phyloP scores from a whole-genome alignment of 2,888 invertebrate species.

The Drosophila dives region DNA sequence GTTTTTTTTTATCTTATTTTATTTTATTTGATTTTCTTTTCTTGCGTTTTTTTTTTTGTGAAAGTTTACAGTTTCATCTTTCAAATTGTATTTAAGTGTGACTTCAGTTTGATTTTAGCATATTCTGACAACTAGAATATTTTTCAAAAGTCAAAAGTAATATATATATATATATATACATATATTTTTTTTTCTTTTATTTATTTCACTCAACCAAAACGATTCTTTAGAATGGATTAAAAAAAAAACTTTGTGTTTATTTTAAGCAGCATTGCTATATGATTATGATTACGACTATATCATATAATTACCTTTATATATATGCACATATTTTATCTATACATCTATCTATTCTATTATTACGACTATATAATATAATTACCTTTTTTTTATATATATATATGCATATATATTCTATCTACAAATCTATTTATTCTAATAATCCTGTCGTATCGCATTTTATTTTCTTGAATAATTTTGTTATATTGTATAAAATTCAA shows the following conservation, averaged over 20 bases:
- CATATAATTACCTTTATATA: neutral
- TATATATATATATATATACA: no score
- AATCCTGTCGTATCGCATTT: no score
- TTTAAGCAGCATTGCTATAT: neutral
- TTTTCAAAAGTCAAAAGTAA: no score
- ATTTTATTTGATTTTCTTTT: neutral
- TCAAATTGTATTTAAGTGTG: constrained; percentile 19
- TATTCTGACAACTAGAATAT: neutral
- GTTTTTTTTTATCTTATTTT: neutral
- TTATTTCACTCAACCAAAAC: neutral
- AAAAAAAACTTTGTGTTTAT: no score
- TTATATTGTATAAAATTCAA: neutral
- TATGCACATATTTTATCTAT: no score
- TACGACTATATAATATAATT: no score
- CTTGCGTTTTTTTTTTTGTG: neutral
- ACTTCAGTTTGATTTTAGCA: constrained; percentile 1
- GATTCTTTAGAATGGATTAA: neutral
- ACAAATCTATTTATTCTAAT: no score
- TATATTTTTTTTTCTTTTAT: no score
- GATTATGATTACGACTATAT: neutral
- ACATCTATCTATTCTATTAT: neutral
- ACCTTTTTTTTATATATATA: no score
- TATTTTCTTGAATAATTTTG: no score
- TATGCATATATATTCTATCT: no score
- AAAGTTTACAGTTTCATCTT: neutral